A percentile compares a stretch with the other conserved stretches of the same genome.
Conservation (phyloP, 2,113 vertebrate species). For the Rhegmatorhina hoffmannsi region DNA sequence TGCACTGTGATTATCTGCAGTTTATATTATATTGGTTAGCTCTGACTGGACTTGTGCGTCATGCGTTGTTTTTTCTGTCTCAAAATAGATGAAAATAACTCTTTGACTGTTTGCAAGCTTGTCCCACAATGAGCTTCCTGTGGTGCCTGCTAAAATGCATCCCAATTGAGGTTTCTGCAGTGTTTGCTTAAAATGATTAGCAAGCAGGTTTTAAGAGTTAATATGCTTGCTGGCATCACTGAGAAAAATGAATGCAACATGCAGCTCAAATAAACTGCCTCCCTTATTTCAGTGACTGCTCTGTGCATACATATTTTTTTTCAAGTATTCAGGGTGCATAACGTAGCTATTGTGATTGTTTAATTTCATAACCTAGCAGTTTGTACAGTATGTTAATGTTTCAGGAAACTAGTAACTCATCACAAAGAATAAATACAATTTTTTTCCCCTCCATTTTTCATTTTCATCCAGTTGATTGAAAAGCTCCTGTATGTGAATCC, state of each 20-base stretch:
- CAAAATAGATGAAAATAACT: not conserved
- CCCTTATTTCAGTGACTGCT: not conserved
- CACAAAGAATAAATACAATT: not conserved
- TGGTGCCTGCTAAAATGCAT: not conserved
- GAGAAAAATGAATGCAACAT: not conserved
- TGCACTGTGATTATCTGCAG: not conserved
- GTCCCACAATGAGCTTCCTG: not conserved
- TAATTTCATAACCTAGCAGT: not conserved
- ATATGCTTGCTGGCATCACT: not conserved
- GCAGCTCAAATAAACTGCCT: not conserved
- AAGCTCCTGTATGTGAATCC: not conserved
- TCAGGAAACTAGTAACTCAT: not conserved
- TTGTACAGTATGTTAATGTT: not conserved
- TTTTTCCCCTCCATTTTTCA: not conserved
- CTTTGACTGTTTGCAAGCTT: not conserved
- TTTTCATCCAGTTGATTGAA: not conserved
- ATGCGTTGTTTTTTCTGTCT: not conserved
- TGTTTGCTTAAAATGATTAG: constrained; percentile 4
- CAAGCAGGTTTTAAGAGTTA: not conserved
- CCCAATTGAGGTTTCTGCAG: not conserved
- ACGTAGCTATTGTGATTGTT: not conserved
- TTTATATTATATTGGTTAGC: not conserved
- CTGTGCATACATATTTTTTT: not conserved
- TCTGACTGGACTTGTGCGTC: not conserved
- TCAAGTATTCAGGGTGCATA: not conserved